phyloP scores from a whole-genome alignment of 2,888 invertebrate genomes.

The Cremastobaeus sp. region DNA sequence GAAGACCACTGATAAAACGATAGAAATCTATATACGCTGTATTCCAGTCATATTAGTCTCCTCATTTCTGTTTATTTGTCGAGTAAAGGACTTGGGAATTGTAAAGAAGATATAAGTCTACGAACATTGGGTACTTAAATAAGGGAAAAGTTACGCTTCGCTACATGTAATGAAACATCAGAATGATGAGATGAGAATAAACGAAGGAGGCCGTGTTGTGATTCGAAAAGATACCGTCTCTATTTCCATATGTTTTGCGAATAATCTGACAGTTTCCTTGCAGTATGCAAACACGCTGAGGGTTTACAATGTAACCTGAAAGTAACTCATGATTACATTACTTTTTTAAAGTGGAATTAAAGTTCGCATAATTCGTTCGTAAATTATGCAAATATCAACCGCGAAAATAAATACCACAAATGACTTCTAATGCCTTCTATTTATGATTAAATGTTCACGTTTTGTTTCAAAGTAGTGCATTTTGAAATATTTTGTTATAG shows the following conservation, averaged over 20 bases:
- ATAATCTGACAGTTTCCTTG: constrained; percentile 54
- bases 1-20: too few relatives aligned
- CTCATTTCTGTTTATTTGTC: constrained; percentile 21
- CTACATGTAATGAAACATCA: constrained; percentile 64
- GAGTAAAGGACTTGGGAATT: constrained; percentile 45
- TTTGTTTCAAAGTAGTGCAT: too few relatives aligned
- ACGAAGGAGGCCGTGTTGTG: constrained; percentile 42
- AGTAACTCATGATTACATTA: constrained; percentile 29
- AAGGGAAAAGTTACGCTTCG: constrained; percentile 62
- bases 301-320: constrained; percentile 10
- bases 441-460: too few relatives aligned
- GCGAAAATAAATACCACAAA: too few relatives aligned
- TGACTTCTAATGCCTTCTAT: too few relatives aligned
- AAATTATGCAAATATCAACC: constrained; percentile 7
- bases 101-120: constrained; percentile 42
- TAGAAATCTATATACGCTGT: constrained; percentile 29
- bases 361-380: background rate
- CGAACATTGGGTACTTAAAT: constrained; percentile 33
- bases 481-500: too few relatives aligned
- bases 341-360: constrained; percentile 13
- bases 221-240: constrained; percentile 53
- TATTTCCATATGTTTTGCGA: constrained; percentile 62
- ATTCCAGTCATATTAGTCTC: constrained; percentile 44
- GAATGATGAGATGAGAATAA: constrained; percentile 53
- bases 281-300: constrained; percentile 22